A percentile compares a stretch with the other conserved stretches of the same genome.
Evolutionary conservation across 2,113 vertebrate species (phyloP).

Genomic region (Percina caprodes): DNA sequence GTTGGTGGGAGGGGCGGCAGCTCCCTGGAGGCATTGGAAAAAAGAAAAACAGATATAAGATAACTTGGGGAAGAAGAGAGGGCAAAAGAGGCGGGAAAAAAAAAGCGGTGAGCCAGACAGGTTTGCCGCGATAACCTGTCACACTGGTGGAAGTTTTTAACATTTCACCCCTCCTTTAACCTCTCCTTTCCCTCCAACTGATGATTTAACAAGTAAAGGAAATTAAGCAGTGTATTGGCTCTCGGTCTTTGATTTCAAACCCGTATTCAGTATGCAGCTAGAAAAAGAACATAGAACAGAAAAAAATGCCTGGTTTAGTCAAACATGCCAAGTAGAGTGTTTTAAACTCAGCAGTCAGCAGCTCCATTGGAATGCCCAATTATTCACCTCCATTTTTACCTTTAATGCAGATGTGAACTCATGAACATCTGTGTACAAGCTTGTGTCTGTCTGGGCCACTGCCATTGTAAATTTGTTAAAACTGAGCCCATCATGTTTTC

Average conservation of each 20-base stretch:
- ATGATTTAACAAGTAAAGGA: conserved; percentile 68
- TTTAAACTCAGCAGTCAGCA: background rate
- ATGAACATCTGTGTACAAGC: background rate
- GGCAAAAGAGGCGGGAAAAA: conserved; percentile 52
- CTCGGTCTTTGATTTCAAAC: conserved; percentile 28
- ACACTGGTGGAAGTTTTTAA: conserved; percentile 71
- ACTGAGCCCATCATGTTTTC: too few species aligned
- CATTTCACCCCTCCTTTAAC: conserved; percentile 38
- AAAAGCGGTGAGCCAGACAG: conserved; percentile 24
- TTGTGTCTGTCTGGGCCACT: too few species aligned
- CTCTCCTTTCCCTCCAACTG: conserved; percentile 37
- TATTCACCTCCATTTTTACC: background rate
- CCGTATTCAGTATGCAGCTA: conserved; percentile 25
- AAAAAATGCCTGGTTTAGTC: conserved; percentile 41
- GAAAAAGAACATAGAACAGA: conserved; percentile 17
- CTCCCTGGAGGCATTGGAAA: conserved; percentile 50
- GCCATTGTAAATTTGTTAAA: too few species aligned
- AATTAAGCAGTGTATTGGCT: conserved; percentile 59
- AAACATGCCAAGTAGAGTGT: background rate
- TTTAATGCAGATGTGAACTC: background rate
- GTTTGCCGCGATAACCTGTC: conserved; percentile 70
- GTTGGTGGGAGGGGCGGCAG: conserved; percentile 42
- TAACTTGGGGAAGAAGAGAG: conserved; percentile 28
- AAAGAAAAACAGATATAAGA: conserved; percentile 26
- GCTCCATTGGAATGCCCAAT: background rate